Evolutionary conservation across 2,888 invertebrate species (phyloP), one percentile per base, ranked within the genome.

Genomic region (Stenichneumon culpator): DNA sequence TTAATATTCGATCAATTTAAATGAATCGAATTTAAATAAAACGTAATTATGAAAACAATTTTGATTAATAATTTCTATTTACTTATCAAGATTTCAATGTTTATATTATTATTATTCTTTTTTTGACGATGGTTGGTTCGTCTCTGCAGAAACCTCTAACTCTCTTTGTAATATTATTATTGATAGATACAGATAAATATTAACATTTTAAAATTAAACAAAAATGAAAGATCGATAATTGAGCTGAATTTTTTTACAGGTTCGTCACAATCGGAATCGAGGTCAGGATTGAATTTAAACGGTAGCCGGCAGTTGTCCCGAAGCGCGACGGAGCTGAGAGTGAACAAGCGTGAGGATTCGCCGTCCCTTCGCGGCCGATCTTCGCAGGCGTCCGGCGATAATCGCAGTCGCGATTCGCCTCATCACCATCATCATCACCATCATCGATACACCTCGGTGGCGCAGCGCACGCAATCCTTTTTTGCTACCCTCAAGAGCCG

Each of bases 401-500:
- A 89, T 67, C 81, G 80, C 25, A 83, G 88, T 54, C 82, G 79
- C 52, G 84, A 78, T 28, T 90, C 80, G 52, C 89, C 52, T 73
- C 90, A 90, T 67, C 92, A 93, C 54, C 89, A 90, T n/a, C 92
- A 93, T 87, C 94, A 94, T 14, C 95, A 95, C 85, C 95, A 95
- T 85, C 94, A 96, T 0, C 96, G 85, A 75, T 85, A 96, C 83
- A 95, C 96, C 25, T 96, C 97, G 54, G 97, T 97, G 69, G 96
- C 97, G 74, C 97, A 97, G 93, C 96, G 97, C 90, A 97, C 97
- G 0, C 97, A 97, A 92, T 97, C 97, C 88, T 97, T 98, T 94
- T 97, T 98, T 93, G 96, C 96, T 87, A 97, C 97, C 90, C 94
- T 98, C 75, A 97, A 97, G 96, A 97, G 96, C 91, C 97, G 97